phyloP scores from a whole-genome alignment of 1,140 invertebrate species.

The Protaetia brevitarsis region DNA sequence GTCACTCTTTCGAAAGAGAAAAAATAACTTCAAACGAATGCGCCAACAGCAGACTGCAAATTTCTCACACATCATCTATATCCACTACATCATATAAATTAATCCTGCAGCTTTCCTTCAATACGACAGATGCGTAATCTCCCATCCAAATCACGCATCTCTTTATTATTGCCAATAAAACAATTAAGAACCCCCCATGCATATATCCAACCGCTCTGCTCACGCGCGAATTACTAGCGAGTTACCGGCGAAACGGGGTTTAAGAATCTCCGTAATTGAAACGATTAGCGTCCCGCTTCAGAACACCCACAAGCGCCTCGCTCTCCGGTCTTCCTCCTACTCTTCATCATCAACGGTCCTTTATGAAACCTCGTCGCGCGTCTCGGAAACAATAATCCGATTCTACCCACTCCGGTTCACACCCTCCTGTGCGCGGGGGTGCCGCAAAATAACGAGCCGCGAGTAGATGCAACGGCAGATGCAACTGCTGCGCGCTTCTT shows the following conservation, averaged over 20 bases:
- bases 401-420: constrained; percentile 30
- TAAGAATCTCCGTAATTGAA: constrained; percentile 38
- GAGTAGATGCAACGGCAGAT: constrained; percentile 1
- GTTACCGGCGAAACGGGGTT: constrained; percentile 23
- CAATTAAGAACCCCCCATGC: constrained; percentile 33
- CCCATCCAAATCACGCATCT: neutral
- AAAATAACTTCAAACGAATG: too few species aligned
- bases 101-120: neutral
- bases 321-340: neutral
- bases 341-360: neutral
- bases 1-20: too few species aligned
- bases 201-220: neutral
- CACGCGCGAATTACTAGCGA: constrained; percentile 28
- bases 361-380: constrained; percentile 21
- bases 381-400: constrained; percentile 34
- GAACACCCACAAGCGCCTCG: constrained; percentile 30
- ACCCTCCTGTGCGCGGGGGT: neutral
- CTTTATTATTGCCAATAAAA: constrained; percentile 20
- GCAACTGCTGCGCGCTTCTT: neutral
- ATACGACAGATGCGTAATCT: neutral
- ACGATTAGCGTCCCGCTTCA: constrained; percentile 31
- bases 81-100: neutral
- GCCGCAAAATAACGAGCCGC: neutral
- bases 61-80: neutral
- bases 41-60: too few species aligned